A percentile compares a stretch with the other conserved stretches of the same genome.
Conservation (phyloP, 2,113 vertebrate genomes). For the Fregetta grallaria region DNA sequence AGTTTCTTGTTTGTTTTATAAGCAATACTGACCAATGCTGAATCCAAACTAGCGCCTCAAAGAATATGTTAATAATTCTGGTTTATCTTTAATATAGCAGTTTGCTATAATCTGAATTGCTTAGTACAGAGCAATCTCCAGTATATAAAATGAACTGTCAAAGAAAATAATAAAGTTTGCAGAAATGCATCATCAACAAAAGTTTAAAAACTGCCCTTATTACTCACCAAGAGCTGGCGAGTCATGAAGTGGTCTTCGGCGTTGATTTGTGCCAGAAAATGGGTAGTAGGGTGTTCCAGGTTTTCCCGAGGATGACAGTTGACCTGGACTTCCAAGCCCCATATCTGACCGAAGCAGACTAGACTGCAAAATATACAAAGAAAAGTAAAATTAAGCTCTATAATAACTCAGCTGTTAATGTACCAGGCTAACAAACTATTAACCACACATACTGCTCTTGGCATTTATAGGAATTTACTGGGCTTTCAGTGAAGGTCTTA, state of each 20-base stretch:
- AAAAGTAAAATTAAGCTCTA: background rate
- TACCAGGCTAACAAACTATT: background rate
- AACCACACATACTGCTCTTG: background rate
- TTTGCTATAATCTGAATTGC: background rate
- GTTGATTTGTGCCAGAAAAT: constrained; percentile 86
- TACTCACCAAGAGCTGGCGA: constrained; percentile 84
- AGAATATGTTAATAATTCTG: background rate
- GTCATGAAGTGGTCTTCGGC: constrained; percentile 89
- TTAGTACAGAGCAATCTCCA: background rate
- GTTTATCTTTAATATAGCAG: background rate
- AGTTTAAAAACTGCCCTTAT: background rate
- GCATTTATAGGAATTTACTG: background rate
- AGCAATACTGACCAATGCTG: background rate
- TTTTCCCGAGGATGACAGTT: constrained; percentile 86
- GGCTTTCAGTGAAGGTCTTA: background rate
- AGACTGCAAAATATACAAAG: constrained; percentile 76
- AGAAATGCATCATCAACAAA: background rate
- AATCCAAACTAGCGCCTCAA: background rate
- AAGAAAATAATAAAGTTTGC: background rate
- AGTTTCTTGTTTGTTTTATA: constrained; percentile 46
- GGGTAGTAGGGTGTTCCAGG: constrained; percentile 86
- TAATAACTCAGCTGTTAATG: background rate
- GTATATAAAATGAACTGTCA: background rate
- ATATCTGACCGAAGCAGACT: constrained; percentile 83
- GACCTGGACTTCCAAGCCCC: constrained; percentile 83